Base-by-base conservation (phyloP, 2,113 vertebrate genomes). In the Arizona elegans region DNA sequence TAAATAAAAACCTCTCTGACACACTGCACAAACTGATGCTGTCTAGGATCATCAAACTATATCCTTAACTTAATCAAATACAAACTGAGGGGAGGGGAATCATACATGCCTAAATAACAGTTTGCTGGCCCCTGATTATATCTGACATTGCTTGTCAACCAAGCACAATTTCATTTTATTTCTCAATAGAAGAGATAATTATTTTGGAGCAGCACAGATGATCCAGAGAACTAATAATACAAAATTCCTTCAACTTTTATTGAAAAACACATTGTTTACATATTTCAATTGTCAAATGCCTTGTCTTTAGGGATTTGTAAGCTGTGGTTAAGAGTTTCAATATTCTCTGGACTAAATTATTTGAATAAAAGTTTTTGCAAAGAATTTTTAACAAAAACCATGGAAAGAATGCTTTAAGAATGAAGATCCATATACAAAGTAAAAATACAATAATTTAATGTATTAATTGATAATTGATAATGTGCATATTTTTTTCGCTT, bases 161-260 rank as follows among this genome's bases (percentile, higher is more conserved):
- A 52, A 93, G 19, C 2, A 7, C 38, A 62, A 54, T 70, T 90
- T 94, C 90, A n/a, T 88, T 19, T 91, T 92, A 87, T 19, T 93
- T 92, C 92, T 92, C 92, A 52, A 38, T 81, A 23, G 53, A 86
- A 94, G 58, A 91, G 81, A 87, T 38, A 92, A 91, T 50, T 62
- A 89, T 85, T 93, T 93, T 38, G 23, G 92, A 81, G 54, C n/a
- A 90, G 58, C 13, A 53, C 50, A 38, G 86, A 58, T n/a, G 81
- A 10, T 85, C 29, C 54, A 91, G 15, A 10, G 21, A 93, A 88
- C 88, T 5, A 47, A 0, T 94, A 89, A 38, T 86, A 89, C 29
- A 91, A 56, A 91, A 87, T 5, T 90, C 5, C 88, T 91, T 87
- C 59, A 56, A 47, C 33, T 65, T 56, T 92, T 65, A 91, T 93